phyloP scores from a whole-genome alignment of 30 jellyfish, hydroid and myxozoan species.

The Calvadosia cruxmelitensis region DNA sequence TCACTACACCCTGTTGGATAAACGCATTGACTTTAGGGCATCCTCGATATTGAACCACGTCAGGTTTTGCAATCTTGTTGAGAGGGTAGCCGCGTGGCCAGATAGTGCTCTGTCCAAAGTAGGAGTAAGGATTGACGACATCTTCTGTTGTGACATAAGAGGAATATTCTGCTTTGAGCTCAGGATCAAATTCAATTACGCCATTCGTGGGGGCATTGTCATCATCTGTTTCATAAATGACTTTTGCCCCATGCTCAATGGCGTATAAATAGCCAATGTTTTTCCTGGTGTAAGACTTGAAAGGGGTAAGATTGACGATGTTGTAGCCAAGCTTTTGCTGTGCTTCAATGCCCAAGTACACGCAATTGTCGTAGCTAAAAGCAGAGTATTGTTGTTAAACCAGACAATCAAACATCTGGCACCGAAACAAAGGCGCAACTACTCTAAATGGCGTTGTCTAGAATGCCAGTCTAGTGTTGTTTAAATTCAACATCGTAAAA shows the following conservation, averaged over 20 bases:
- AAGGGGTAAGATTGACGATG: conserved; percentile 29
- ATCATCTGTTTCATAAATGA: conserved; percentile 87
- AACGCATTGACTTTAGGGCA: conserved; percentile 55
- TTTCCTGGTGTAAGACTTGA: conserved; percentile 54
- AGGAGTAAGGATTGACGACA: conserved; percentile 64
- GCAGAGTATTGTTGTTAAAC: no score
- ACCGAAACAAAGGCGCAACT: no score
- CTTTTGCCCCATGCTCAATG: conserved; percentile 85
- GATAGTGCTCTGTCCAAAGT: conserved; percentile 89
- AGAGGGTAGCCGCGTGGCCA: conserved; percentile 99
- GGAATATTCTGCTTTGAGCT: conserved; percentile 25
- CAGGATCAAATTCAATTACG: conserved; percentile 56
- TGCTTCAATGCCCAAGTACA: conserved; percentile 50
- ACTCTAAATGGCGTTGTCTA: no score
- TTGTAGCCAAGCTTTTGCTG: conserved; percentile 50
- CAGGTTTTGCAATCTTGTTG: conserved; percentile 48
- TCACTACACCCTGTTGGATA: conserved; percentile 93
- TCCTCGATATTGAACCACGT: conserved; percentile 43
- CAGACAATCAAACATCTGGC: no score
- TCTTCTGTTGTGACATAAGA: conserved; percentile 42
- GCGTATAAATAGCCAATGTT: conserved; percentile 84
- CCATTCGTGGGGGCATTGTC: conserved; percentile 91
- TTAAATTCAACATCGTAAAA: no score
- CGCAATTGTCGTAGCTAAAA: conserved; percentile 56
- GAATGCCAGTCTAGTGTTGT: no score